Base-by-base conservation (phyloP, 1,140 invertebrate species). In the Ceratitis capitata region DNA sequence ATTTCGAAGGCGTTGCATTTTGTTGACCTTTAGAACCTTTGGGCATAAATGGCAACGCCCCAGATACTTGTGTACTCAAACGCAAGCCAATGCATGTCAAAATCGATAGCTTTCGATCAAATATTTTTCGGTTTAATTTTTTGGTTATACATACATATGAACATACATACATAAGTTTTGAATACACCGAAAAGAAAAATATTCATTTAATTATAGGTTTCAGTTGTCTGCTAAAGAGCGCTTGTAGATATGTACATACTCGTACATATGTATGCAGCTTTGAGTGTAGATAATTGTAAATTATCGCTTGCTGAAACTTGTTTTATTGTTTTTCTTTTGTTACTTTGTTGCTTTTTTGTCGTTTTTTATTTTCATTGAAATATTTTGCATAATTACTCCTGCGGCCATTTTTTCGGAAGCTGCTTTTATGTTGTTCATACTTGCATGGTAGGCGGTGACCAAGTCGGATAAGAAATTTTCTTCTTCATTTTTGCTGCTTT, bases 311-410 rank as follows among this genome's bases (percentile, higher is more conserved):
- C 14, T 12, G n/a, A 19, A n/a, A 61, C 29, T 61, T 61, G 23
- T 26, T 26, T 56, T 56, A 19, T 56, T 56, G 10, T 5, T n/a
- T 26, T 42, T 0, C 19, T 74, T 42, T 74, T 42, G 1, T 42
- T 74, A 1, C 4, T 56, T 5, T n/a, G 19, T 14, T 19, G n/a
- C 1, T 74, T 74, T 74, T 32, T 29, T n/a, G 4, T 6, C 16
- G 14, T 69, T 3, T 69, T 69, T 69, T 69, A 29, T 61, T 42
- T 7, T n/a, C 3, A 12, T 35, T 45, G 42, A 78, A 42, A 19
- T 78, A 42, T 78, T 78, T 78, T 78, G 69, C 69, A 78, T 78
- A 78, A 78, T 78, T 78, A n/a, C 69, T 78, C 69, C 69, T 78
- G 69, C 69, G 69, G 69, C 69, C 69, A 78, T 78, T 78, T 78